These are phyloP conservation scores for Nemopilema nomurai DNA, from an alignment of 30 jellyfish, hydroid and myxozoan genomes.

Conservation along the genomic window DNA sequence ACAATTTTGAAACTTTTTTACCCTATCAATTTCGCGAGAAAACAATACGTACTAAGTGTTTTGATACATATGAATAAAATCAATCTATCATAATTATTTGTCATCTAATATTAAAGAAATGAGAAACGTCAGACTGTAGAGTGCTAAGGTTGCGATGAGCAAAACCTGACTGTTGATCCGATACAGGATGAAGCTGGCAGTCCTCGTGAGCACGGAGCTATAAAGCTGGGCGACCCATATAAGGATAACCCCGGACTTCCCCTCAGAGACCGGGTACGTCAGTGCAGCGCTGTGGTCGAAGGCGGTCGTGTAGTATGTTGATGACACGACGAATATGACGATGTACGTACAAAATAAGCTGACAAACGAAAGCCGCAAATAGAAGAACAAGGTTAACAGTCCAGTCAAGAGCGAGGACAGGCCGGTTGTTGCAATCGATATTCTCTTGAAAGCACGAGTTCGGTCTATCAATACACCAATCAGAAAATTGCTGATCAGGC, in stretches of 20 bases:
- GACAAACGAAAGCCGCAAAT: conserved; percentile 22
- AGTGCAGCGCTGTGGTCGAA: conserved; percentile 84
- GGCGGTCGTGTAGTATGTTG: conserved; percentile 85
- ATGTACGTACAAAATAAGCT: conserved; percentile 15
- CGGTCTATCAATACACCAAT: conserved; percentile 76
- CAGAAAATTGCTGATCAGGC: conserved; percentile 59
- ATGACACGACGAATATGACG: conserved; percentile 10
- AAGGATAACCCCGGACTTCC: conserved; percentile 49
- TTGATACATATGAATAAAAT: too few species aligned
- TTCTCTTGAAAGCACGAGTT: conserved; percentile 58
- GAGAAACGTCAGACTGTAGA: conserved; percentile 5
- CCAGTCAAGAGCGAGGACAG: conserved; percentile 34
- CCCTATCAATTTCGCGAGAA: too few species aligned
- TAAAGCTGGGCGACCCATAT: conserved; percentile 64
- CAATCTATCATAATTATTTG: background rate
- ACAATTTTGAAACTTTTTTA: too few species aligned
- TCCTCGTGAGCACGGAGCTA: conserved; percentile 17
- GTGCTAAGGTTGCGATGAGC: background rate
- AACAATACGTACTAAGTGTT: too few species aligned
- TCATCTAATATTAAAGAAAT: conserved; percentile 1
- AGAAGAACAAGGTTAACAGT: conserved; percentile 34
- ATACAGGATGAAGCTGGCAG: conserved; percentile 14
- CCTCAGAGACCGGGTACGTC: conserved; percentile 68
- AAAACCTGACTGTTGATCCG: conserved; percentile 8
- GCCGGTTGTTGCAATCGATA: conserved; percentile 55